Conservation (phyloP, 2,888 invertebrate species). For the Xylota sylvarum region DNA sequence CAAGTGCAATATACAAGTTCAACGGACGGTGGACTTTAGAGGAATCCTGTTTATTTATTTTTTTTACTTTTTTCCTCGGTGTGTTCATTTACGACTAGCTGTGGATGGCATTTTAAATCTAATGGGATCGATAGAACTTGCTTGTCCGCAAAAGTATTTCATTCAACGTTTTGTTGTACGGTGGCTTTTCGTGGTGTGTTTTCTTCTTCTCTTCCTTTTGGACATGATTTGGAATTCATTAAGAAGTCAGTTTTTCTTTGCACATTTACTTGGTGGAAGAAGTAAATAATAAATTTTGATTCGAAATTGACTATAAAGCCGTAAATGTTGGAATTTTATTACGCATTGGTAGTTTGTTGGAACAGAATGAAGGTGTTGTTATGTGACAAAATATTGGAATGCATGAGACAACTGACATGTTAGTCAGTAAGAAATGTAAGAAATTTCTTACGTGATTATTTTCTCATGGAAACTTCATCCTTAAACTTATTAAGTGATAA, state of each 20-base stretch:
- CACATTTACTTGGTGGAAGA: neutral
- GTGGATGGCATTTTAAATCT: slow-evolving; percentile 43
- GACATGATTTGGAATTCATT: slow-evolving; percentile 18
- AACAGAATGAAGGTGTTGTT: neutral
- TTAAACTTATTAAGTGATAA: no score
- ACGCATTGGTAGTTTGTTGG: neutral
- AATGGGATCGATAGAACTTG: slow-evolving; percentile 50
- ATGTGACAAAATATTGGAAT: neutral
- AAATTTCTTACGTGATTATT: no score
- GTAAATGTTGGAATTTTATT: neutral
- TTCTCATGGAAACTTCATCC: no score
- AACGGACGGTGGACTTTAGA: slow-evolving; percentile 50
- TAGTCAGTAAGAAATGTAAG: no score
- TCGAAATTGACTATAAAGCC: neutral
- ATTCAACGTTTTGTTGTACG: slow-evolving; percentile 10
- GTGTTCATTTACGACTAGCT: slow-evolving; percentile 26
- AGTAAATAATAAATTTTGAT: slow-evolving; percentile 1
- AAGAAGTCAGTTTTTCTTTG: slow-evolving; percentile 13
- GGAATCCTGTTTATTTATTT: slow-evolving; percentile 54
- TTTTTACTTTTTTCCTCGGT: slow-evolving; percentile 9
- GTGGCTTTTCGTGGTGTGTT: slow-evolving; percentile 3
- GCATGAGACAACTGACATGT: no score
- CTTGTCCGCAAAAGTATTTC: slow-evolving; percentile 22
- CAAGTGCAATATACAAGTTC: slow-evolving; percentile 52
- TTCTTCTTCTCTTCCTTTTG: neutral